Conservation (phyloP, 2,113 vertebrate genomes). For the Pholis gunnellus region DNA sequence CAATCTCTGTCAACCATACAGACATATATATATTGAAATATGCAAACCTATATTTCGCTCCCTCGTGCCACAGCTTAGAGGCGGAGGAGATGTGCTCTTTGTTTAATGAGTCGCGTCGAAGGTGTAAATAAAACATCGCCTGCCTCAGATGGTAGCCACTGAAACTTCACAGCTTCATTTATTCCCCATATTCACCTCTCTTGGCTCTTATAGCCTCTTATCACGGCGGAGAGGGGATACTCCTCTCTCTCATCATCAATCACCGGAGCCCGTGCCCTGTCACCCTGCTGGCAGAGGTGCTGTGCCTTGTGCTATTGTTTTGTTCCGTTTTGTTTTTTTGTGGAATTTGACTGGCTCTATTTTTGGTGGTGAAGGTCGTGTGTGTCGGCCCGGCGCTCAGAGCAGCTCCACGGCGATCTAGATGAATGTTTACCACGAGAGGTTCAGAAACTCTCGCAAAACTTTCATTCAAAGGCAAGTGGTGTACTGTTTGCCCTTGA, state of each 20-base stretch:
- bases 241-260: conserved; percentile 73
- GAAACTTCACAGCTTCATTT: conserved; percentile 76
- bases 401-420: conserved; percentile 42
- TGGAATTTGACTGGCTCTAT: conserved; percentile 54
- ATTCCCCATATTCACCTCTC: conserved; percentile 72
- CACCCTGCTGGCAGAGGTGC: conserved; percentile 69
- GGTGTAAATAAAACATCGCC: conserved; percentile 75
- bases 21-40: conserved; percentile 25
- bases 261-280: conserved; percentile 65
- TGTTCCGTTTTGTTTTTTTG: conserved; percentile 60
- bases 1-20: background rate
- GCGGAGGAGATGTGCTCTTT: conserved; percentile 42
- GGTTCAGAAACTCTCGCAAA: conserved; percentile 30
- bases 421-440: conserved; percentile 56
- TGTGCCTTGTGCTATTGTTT: conserved; percentile 60
- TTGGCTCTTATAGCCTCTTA: conserved; percentile 59
- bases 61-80: conserved; percentile 17
- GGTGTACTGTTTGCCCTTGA: conserved; percentile 34
- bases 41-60: conserved; percentile 26
- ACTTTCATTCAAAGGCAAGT: conserved; percentile 45
- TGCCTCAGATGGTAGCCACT: conserved; percentile 54
- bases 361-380: conserved; percentile 63
- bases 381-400: conserved; percentile 42
- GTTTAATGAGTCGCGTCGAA: conserved; percentile 69
- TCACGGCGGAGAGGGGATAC: conserved; percentile 59